Evolutionary conservation across 2,113 vertebrate genomes (phyloP).

Genomic region (Plecturocebus donacophilus): DNA sequence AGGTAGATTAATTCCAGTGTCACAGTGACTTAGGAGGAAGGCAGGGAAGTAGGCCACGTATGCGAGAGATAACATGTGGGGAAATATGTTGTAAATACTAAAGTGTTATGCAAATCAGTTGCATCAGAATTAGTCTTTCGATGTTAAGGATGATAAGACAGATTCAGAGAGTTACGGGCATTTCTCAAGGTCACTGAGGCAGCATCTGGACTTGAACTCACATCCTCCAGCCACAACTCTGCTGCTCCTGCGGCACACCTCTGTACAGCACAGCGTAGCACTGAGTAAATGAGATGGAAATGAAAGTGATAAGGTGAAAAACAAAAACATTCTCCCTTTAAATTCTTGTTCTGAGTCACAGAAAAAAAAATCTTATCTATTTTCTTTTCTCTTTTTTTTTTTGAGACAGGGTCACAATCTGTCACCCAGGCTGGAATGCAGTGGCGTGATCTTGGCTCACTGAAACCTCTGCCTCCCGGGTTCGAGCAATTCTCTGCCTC

Average conservation of each 20-base stretch:
- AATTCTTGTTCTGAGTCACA: neutral
- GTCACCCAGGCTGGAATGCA: too few relatives aligned
- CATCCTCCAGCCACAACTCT: neutral
- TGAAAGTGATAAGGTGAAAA: neutral
- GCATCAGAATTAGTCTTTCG: neutral
- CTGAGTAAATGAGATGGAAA: neutral
- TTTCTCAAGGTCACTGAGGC: neutral
- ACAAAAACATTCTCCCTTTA: neutral
- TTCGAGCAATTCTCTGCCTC: too few relatives aligned
- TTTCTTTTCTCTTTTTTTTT: too few relatives aligned
- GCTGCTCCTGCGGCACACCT: neutral
- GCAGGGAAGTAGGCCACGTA: neutral
- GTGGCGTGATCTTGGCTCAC: too few relatives aligned
- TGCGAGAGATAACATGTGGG: neutral
- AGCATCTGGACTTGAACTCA: neutral
- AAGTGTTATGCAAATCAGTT: neutral
- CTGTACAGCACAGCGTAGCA: too few relatives aligned
- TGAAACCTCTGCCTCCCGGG: too few relatives aligned
- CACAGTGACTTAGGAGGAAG: neutral
- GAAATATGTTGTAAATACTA: neutral
- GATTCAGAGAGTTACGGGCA: neutral
- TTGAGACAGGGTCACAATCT: too few relatives aligned
- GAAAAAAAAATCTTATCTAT: neutral
- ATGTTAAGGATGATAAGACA: neutral
- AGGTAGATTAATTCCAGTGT: neutral